Percentiles rank a stretch among this genome's conserved stretches.
These are phyloP conservation scores for Nebria brevicollis DNA, from an alignment of 2,888 invertebrate genomes.

Conservation along the genomic window DNA sequence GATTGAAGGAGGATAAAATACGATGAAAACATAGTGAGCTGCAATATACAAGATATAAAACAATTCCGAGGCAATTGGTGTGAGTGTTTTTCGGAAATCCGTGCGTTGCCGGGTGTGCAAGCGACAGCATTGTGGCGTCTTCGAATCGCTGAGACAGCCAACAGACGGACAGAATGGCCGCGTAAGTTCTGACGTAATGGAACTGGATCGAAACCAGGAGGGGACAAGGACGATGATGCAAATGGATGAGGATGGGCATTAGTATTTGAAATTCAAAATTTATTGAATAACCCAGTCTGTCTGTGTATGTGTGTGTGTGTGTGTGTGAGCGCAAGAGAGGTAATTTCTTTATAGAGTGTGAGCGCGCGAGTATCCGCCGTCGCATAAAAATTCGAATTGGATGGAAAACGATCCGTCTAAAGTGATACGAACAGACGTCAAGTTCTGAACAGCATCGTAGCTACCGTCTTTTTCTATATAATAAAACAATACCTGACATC, in stretches of 20 bases:
- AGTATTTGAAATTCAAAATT: slow-evolving; percentile 48
- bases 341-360: slow-evolving; percentile 41
- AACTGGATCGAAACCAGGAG: slow-evolving; percentile 13
- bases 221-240: slow-evolving; percentile 31
- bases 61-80: slow-evolving; percentile 13
- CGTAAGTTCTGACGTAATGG: slow-evolving; percentile 5
- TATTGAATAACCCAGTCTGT: slow-evolving; percentile 47
- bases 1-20: not conserved
- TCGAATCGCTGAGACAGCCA: not conserved
- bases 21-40: not conserved
- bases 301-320: slow-evolving; percentile 20
- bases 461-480: not conserved
- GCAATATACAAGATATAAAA: slow-evolving; percentile 8
- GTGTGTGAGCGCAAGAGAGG: slow-evolving; percentile 20
- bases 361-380: slow-evolving; percentile 28
- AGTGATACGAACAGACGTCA: slow-evolving; percentile 43
- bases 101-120: not conserved
- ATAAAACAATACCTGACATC: slow-evolving; percentile 38
- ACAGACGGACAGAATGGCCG: not conserved
- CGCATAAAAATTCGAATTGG: slow-evolving; percentile 46
- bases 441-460: slow-evolving; percentile 22
- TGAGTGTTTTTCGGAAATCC: slow-evolving; percentile 18
- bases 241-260: slow-evolving; percentile 47
- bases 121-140: slow-evolving; percentile 2
- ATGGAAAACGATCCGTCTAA: slow-evolving; percentile 45